Base-by-base conservation (phyloP, 2,888 invertebrate species). In the Pandemis heparana region DNA sequence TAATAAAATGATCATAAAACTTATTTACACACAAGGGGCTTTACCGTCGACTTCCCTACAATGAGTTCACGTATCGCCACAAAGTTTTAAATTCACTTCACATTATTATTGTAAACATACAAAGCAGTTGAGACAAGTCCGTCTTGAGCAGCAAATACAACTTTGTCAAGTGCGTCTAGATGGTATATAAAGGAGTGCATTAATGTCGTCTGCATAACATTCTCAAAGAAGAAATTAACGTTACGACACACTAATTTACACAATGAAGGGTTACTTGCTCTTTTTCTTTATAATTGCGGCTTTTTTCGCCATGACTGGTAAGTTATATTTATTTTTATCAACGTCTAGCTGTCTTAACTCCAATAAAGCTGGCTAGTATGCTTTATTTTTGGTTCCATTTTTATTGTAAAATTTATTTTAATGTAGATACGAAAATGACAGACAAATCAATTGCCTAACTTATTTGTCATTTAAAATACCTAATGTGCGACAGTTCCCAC, bases 261-360 rank as follows among this genome's bases (percentile, higher is more conserved):
- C 32, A 6, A 65, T 65, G 65, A 65, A 65, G 39, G 65, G 51
- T 7, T 65, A 65, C 16, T 65, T 65, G 51, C 8, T 53, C 8
- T 51, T 65, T 5, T 65, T 65, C 16, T 0, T 65, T 38, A 53
- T 65, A 5, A 53, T 66, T n/a, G 53, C 66, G 10, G 66, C 66
- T 39, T 41, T 66, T 12, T 18, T 66, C 14, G 66, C 18, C 10
- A 39, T 53, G 51, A 43, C 18, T 53, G 66, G 66, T 66, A 66
- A 66, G 66, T 62, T 51, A 1, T 1, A 5, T 46, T 46, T 46
- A 46, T 12, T 12, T 46, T 46, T 46, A 46, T 46, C 12, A 12
- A 10, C 12, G 12, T 10, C 23, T 14, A 41, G 9, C 7, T 41
- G 9, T 41, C n/a, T 41, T 41, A 41, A 41, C 41, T 41, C 41